Percentiles rank a stretch among this genome's conserved stretches.
These are phyloP conservation scores for Hesperophylax magnus DNA, from an alignment of 1,140 invertebrate species.

Conservation along the genomic window DNA sequence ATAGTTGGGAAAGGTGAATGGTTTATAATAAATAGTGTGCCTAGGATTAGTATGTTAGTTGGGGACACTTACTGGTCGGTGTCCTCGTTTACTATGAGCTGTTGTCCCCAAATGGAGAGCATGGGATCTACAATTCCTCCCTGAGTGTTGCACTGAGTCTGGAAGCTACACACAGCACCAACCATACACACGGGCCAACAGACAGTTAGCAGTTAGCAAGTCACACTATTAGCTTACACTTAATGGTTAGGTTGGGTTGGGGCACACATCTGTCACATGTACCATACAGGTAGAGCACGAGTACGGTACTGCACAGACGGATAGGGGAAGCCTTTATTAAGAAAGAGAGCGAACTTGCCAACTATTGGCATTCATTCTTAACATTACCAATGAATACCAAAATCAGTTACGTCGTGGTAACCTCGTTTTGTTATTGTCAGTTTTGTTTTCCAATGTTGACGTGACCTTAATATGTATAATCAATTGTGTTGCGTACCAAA, in stretches of 20 bases:
- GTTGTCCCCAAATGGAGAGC: slow-evolving; percentile 97
- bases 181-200: slow-evolving; percentile 56
- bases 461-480: not conserved
- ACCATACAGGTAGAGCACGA: not conserved
- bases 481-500: not conserved
- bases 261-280: not conserved
- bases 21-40: slow-evolving; percentile 51
- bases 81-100: slow-evolving; percentile 96
- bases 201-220: slow-evolving; percentile 53
- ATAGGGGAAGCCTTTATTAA: slow-evolving; percentile 35
- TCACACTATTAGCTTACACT: slow-evolving; percentile 47
- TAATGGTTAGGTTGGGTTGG: not conserved
- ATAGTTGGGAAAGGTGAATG: slow-evolving; percentile 27
- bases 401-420: not conserved
- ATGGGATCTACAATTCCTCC: slow-evolving; percentile 97
- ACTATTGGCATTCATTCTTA: slow-evolving; percentile 31
- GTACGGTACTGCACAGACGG: slow-evolving; percentile 14
- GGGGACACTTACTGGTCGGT: slow-evolving; percentile 90
- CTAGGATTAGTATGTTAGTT: slow-evolving; percentile 44
- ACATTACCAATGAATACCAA: slow-evolving; percentile 23
- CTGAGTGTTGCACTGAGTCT: slow-evolving; percentile 93
- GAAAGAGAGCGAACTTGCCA: slow-evolving; percentile 56
- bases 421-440: not conserved
- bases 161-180: slow-evolving; percentile 82
- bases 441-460: not conserved